Evolutionary conservation across 2,113 vertebrate genomes (phyloP), one percentile per base, ranked within the genome.

Genomic region (Tetrax tetrax): DNA sequence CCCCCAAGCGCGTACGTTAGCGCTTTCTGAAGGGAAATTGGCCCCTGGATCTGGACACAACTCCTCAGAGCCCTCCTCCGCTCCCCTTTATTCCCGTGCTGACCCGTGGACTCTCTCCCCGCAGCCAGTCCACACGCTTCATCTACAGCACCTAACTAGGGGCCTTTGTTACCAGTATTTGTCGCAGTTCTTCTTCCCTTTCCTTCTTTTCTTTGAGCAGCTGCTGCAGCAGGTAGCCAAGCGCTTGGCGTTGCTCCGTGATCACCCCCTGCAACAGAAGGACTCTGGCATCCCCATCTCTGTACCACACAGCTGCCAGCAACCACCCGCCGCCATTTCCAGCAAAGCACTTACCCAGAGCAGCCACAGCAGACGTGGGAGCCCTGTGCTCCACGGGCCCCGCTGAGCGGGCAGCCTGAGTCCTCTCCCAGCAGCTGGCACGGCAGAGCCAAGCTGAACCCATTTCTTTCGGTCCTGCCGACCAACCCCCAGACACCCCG

Each of bases 151-250:
- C 33, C 37, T 10, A 12, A 22, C 1, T 2, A 25, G 27, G 21
- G 35, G 48, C n/a, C 25, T 53, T 64, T 2, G 0, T 98, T 97
- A 99, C 99, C 99, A 99, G 98, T 84, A 99, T 97, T 24, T 98
- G 98, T 21, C 48, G 98, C 20, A 99, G 98, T 43, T 99, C 99
- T 48, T 98, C 97, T 94, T 99, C 99, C 33, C 99, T 98, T 85
- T 99, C 98, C 60, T 97, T 97, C 94, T 98, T 99, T 90, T 99
- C 99, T 90, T 99, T 99, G 92, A 99, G 98, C 74, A 99, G 98
- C 97, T 99, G 98, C 97, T 99, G 99, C 92, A 99, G 97, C 93
- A 99, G 95, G 83, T 97, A 97, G 53, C 98, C 95, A 2, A 99
- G 98, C 0, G 98, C 98, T 5, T 95, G 97, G 41, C 99, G 98